Base-by-base conservation (phyloP, 2,797 vertebrate species). In the Sebastes nivosus region DNA sequence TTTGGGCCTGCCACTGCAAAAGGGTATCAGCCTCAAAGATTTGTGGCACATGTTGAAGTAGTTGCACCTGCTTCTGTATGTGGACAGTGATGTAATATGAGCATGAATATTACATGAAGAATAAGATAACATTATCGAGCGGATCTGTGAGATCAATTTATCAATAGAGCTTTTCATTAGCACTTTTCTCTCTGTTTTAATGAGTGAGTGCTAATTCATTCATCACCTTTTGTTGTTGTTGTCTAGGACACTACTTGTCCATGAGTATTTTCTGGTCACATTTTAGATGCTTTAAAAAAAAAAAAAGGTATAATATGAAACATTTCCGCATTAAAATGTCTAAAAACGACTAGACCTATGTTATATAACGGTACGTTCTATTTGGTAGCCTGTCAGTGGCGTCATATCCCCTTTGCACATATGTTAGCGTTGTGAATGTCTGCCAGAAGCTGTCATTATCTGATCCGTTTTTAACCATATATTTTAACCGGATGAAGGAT, bases 141-240 rank as follows among this genome's bases (percentile, higher is more conserved):
- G 0, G 6, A 1, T 58, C 13, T 2, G 24, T 16, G 55, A 27
- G 24, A 58, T 58, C 24, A 58, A 27, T 27, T 27, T 58, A 25
- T 16, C 24, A 58, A 27, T 13, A 36, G 32, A 0, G 46, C 18
- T 50, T 50, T 50, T 50, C 18, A 50, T 50, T 50, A 50, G 46
- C 46, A 50, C 46, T 20, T 50, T 50, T 50, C 46, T 50, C 46
- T 8, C 0, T 50, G 18, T 50, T 0, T 50, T 50, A 50, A 50
- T 50, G 27, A 60, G 27, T 30, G 0, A 8, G 25, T 30, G 27
- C 29, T 8, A 60, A 60, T 30, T 50, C 16, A 59, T 30, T 50
- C 16, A 20, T 60, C 18, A 60, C 27, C 25, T 55, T 55, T 24
- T 24, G 22, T 20, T 55, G 20, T 22, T 24, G 16, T 46, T 20